Evolutionary conservation across 1,140 invertebrate genomes (phyloP).

Genomic region (Microplitis demolitor): DNA sequence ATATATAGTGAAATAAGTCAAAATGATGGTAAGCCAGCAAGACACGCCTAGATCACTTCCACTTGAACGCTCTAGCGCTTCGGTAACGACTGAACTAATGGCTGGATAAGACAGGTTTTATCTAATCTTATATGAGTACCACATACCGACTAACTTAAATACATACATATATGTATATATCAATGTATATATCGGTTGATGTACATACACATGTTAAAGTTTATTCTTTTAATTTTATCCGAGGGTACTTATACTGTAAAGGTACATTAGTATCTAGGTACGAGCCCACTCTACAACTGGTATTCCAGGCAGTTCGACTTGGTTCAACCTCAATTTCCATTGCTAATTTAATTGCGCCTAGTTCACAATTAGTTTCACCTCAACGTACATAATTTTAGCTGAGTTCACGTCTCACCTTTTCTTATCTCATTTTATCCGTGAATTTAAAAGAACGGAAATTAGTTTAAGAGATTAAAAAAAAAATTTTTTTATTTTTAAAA

Average conservation of each 20-base stretch:
- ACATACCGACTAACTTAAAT: neutral
- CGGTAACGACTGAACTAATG: conserved; percentile 22
- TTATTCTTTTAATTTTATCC: neutral
- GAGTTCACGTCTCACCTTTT: conserved; percentile 14
- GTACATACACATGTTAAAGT: no score
- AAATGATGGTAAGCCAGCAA: neutral
- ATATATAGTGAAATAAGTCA: neutral
- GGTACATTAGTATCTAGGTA: neutral
- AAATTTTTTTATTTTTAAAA: no score
- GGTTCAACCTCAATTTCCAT: conserved; percentile 31
- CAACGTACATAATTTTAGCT: conserved; percentile 22
- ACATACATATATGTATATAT: neutral
- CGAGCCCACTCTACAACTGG: neutral
- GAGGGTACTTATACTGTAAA: conserved; percentile 2
- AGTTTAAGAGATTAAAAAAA: no score
- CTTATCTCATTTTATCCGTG: neutral
- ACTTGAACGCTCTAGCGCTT: conserved; percentile 27
- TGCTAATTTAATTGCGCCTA: conserved; percentile 31
- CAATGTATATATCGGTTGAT: neutral
- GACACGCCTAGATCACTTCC: conserved; percentile 18
- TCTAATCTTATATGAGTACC: conserved; percentile 21
- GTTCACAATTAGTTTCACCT: conserved; percentile 32
- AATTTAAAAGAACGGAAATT: neutral
- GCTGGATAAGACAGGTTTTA: conserved; percentile 23
- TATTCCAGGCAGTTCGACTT: neutral